Conservation (phyloP, 2,113 vertebrate genomes). For the Leptobrachium ailaonicum region DNA sequence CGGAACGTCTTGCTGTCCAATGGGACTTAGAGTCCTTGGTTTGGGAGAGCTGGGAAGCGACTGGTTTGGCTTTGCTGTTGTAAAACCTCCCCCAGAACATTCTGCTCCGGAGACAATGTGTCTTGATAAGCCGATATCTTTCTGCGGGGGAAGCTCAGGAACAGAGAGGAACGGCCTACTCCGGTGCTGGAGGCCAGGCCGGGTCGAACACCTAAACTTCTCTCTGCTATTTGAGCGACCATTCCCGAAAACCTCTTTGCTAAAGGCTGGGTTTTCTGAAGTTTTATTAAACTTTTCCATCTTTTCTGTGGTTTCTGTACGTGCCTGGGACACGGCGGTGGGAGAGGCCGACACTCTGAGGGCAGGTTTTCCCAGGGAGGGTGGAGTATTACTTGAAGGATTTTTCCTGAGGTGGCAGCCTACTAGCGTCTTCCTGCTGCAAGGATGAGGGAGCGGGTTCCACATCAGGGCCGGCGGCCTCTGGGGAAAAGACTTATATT, state of each 20-base stretch:
- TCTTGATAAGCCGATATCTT: constrained; percentile 54
- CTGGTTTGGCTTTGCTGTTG: constrained; percentile 26
- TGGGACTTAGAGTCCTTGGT: too few species aligned
- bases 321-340: too few species aligned
- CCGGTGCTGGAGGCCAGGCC: not conserved
- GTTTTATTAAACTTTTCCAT: too few species aligned
- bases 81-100: constrained; percentile 69
- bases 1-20: too few species aligned
- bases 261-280: not conserved
- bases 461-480: not conserved
- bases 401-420: not conserved
- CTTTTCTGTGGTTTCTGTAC: too few species aligned
- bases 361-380: not conserved
- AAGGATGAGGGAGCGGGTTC: not conserved
- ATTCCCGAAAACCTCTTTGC: not conserved
- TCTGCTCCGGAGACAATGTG: constrained; percentile 67
- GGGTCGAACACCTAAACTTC: not conserved
- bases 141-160: not conserved
- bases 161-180: not conserved
- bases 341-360: not conserved
- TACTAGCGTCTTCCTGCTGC: not conserved
- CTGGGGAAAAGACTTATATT: not conserved
- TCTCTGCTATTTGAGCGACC: not conserved
- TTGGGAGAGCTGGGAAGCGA: too few species aligned
- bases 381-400: not conserved